phyloP scores from a whole-genome alignment of 2,888 invertebrate species.

The Empis livida region DNA sequence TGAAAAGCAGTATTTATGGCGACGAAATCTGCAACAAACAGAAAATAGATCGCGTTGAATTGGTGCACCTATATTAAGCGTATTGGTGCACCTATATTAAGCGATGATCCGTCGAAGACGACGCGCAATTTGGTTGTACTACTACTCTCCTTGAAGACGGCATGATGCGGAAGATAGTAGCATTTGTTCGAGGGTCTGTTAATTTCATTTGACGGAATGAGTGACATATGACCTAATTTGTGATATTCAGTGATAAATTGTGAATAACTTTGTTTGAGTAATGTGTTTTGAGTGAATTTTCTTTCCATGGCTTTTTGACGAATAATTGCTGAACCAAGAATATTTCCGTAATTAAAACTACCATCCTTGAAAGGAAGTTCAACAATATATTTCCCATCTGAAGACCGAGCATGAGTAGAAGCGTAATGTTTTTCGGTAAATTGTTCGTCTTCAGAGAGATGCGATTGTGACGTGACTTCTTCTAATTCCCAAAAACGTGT shows the following conservation, averaged over 20 bases:
- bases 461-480: background rate
- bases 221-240: conserved; percentile 9
- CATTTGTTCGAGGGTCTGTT: conserved; percentile 1
- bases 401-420: conserved; percentile 3
- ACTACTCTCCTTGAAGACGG: conserved; percentile 11
- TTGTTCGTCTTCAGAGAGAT: background rate
- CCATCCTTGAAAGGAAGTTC: conserved; percentile 5
- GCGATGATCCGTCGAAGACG: conserved; percentile 7
- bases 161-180: conserved; percentile 12
- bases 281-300: conserved; percentile 5
- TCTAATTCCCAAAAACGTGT: conserved; percentile 8
- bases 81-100: conserved; percentile 3
- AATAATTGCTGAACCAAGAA: conserved; percentile 2
- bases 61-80: conserved; percentile 7
- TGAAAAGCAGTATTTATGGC: conserved; percentile 9
- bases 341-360: conserved; percentile 5
- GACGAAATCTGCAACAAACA: conserved; percentile 12
- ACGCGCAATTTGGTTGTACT: conserved; percentile 10
- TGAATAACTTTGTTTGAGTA: conserved; percentile 6
- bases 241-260: conserved; percentile 11
- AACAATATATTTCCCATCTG: conserved; percentile 8
- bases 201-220: conserved; percentile 3
- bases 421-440: conserved; percentile 5
- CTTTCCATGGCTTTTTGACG: conserved; percentile 8
- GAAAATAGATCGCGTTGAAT: conserved; percentile 9